Conservation (phyloP, 1,140 invertebrate species). For the Orchestia grillus region DNA sequence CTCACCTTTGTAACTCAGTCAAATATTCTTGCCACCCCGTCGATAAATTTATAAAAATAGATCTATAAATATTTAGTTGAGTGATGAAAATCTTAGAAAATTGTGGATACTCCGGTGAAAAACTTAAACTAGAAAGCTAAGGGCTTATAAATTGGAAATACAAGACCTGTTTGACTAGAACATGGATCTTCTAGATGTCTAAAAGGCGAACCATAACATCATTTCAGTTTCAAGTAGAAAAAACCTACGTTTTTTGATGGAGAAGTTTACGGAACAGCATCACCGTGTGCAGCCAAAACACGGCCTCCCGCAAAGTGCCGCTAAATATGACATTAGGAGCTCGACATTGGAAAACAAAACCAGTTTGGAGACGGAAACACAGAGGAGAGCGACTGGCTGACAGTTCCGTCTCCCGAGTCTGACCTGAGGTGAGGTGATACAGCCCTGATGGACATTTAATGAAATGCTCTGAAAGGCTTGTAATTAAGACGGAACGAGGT, state of each 20-base stretch:
- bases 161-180: neutral
- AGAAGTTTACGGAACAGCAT: neutral
- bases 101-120: no score
- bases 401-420: neutral
- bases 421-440: neutral
- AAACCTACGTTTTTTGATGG: neutral
- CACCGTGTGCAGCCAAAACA: neutral
- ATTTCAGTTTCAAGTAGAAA: neutral
- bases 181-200: neutral
- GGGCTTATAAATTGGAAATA: neutral
- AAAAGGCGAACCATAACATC: neutral
- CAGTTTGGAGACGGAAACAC: neutral
- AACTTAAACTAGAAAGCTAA: neutral
- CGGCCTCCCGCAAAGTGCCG: neutral
- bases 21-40: no score
- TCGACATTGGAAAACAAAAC: neutral
- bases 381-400: neutral
- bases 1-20: no score
- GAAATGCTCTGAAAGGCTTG: conserved; percentile 48
- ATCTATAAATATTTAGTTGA: no score
- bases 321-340: neutral
- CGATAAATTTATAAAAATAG: no score
- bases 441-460: conserved; percentile 39
- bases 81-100: no score
- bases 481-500: conserved; percentile 37